Evolutionary conservation across 2,888 invertebrate species (phyloP).

Genomic region (Dryomyza anilis): DNA sequence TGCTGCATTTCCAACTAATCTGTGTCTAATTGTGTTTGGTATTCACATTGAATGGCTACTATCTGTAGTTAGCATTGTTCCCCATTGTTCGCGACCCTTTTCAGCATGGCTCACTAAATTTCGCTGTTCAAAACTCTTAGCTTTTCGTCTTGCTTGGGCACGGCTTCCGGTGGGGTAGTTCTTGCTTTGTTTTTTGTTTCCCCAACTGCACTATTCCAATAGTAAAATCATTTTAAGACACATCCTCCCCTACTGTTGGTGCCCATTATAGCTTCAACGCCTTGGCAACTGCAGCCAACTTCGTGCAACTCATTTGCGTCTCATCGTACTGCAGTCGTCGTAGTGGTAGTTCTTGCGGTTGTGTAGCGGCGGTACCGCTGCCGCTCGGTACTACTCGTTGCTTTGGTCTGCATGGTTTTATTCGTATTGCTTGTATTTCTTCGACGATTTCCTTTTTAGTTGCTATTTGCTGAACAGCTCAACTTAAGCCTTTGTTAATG

Average conservation of each 20-base stretch:
- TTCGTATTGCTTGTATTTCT: conserved; percentile 17
- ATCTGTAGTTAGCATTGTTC: too few relatives aligned
- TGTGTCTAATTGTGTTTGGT: too few relatives aligned
- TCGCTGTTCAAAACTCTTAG: too few relatives aligned
- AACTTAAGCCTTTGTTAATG: conserved; percentile 23
- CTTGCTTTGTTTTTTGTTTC: too few relatives aligned
- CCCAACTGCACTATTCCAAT: too few relatives aligned
- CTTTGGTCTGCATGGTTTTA: background rate
- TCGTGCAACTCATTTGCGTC: conserved; percentile 1
- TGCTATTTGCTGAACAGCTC: conserved; percentile 30
- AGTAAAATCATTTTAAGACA: background rate
- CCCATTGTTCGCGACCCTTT: too few relatives aligned
- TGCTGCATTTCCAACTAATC: too few relatives aligned
- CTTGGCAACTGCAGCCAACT: conserved; percentile 19
- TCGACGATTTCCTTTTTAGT: conserved; percentile 24
- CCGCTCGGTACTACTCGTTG: background rate
- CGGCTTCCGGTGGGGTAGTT: too few relatives aligned
- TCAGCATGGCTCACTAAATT: too few relatives aligned
- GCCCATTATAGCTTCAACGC: conserved; percentile 38
- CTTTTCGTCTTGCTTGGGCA: too few relatives aligned
- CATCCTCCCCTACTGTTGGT: conserved; percentile 27
- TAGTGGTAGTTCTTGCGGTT: conserved; percentile 13
- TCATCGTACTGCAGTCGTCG: background rate
- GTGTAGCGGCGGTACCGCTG: background rate
- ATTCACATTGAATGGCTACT: too few relatives aligned